Base-by-base conservation (phyloP, 1,140 invertebrate species). In the Drosophila bocki region DNA sequence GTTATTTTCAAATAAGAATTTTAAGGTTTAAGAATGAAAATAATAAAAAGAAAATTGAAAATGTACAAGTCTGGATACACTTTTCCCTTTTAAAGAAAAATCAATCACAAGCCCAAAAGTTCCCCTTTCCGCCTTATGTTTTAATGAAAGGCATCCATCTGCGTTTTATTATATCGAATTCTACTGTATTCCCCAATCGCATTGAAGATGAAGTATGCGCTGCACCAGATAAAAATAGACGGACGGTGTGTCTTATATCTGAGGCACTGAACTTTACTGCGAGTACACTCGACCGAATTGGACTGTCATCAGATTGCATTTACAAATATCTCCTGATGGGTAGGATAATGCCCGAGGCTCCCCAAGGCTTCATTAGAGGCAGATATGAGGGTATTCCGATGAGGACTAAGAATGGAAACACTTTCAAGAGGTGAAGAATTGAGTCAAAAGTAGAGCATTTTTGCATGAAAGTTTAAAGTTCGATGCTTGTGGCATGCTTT, bases 401-500 rank as follows among this genome's bases (percentile, higher is more conserved):
- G 75, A 76, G 60, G 35, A n/a, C 42, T 7, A 50, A 42, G 19
- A 64, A 65, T 35, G 68, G 44, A 47, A 39, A 15, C 42, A 54
- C 19, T 33, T 79, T 77, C 60, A 65, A 65, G 32, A 79, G 67
- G 76, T 72, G 60, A 71, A 78, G 35, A 45, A 22, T 26, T 41
- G 35, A 17, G 29, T 3, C 12, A 3, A 19, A 29, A 13, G n/a
- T 7, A 33, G 13, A 45, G n/a, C 22, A 53, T 58, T 17, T 68
- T 37, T 65, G 74, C 70, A 54, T 75, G 60, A 45, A 57, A 39
- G 44, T 70, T 70, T 17, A 50, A 57, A 41, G 42, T 68, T 57
- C 39, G 44, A 7, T 42, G 58, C 68, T 61, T 50, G 45, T 72
- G 35, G 82, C 77, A 77, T 78, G 75, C 74, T 62, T 83, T 85